Conservation (phyloP, 2,113 vertebrate species). For the Festucalex cinctus region DNA sequence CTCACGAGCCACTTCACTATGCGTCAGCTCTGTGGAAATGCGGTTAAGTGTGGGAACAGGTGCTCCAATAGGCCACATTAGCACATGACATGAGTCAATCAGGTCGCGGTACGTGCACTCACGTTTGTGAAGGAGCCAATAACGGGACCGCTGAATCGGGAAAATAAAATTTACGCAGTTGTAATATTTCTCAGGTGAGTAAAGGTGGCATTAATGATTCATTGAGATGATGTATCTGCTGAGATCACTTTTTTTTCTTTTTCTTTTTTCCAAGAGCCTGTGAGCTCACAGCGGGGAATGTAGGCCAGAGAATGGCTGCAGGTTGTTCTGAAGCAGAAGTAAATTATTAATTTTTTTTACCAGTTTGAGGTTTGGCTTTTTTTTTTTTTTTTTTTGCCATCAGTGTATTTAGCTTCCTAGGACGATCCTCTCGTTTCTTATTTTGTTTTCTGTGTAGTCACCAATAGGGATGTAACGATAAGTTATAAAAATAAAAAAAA, state of each 20-base stretch:
- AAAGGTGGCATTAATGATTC: slow-evolving; percentile 27
- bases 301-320: slow-evolving; percentile 42
- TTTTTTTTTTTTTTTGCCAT: too few species aligned
- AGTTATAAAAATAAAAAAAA: too few species aligned
- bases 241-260: slow-evolving; percentile 42
- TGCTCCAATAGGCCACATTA: slow-evolving; percentile 19
- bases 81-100: slow-evolving; percentile 14
- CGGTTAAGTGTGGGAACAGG: slow-evolving; percentile 44
- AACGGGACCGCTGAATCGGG: neutral
- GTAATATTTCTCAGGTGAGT: slow-evolving; percentile 6
- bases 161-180: neutral
- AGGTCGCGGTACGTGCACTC: too few species aligned
- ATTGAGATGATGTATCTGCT: slow-evolving; percentile 30
- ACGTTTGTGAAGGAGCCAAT: neutral
- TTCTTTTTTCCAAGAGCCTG: slow-evolving; percentile 18
- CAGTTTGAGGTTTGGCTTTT: neutral
- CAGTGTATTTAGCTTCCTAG: too few species aligned
- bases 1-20: slow-evolving; percentile 23
- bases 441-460: too few species aligned
- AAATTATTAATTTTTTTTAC: neutral
- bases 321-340: slow-evolving; percentile 22
- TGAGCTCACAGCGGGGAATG: slow-evolving; percentile 26
- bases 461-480: too few species aligned
- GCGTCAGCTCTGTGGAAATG: slow-evolving; percentile 7
- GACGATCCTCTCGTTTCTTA: too few species aligned